Evolutionary conservation across 2,113 vertebrate genomes (phyloP).

Genomic region (Hymenochirus boettgeri): DNA sequence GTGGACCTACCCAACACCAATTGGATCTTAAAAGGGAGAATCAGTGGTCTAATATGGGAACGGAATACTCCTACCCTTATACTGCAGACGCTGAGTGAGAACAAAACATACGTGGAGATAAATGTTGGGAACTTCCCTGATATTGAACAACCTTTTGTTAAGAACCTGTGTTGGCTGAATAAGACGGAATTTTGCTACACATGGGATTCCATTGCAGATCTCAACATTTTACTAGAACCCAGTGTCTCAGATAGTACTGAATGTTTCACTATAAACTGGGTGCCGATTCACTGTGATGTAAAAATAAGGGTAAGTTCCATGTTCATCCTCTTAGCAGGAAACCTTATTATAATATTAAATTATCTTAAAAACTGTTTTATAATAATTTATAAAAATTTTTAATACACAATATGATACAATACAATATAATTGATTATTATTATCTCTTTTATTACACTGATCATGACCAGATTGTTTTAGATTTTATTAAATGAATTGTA

Average conservation of each 20-base stretch:
- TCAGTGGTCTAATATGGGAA: conserved; percentile 82
- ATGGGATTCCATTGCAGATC: conserved; percentile 78
- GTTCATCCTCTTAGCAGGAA: too few species aligned
- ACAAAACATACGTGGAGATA: conserved; percentile 70
- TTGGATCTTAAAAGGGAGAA: conserved; percentile 80
- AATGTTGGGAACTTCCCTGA: conserved; percentile 70
- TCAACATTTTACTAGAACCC: conserved; percentile 70
- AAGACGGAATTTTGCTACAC: conserved; percentile 81
- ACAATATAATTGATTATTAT: too few species aligned
- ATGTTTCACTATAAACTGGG: conserved; percentile 79
- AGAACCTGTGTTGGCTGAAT: conserved; percentile 81
- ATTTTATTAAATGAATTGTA: too few species aligned
- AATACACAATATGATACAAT: too few species aligned
- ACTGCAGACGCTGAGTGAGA: conserved; percentile 70
- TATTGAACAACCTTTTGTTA: conserved; percentile 70
- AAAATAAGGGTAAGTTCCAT: conserved; percentile 69
- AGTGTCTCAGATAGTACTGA: conserved; percentile 62
- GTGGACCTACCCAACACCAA: conserved; percentile 83
- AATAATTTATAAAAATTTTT: too few species aligned
- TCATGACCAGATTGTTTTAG: too few species aligned
- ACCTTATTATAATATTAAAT: too few species aligned
- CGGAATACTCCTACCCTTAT: conserved; percentile 70
- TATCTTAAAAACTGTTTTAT: too few species aligned
- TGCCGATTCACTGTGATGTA: conserved; percentile 74
- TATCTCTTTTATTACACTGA: too few species aligned